A percentile compares a stretch with the other conserved stretches of the same genome.
phyloP scores from a whole-genome alignment of 2,797 vertebrate genomes.

The Poecilia wingei region DNA sequence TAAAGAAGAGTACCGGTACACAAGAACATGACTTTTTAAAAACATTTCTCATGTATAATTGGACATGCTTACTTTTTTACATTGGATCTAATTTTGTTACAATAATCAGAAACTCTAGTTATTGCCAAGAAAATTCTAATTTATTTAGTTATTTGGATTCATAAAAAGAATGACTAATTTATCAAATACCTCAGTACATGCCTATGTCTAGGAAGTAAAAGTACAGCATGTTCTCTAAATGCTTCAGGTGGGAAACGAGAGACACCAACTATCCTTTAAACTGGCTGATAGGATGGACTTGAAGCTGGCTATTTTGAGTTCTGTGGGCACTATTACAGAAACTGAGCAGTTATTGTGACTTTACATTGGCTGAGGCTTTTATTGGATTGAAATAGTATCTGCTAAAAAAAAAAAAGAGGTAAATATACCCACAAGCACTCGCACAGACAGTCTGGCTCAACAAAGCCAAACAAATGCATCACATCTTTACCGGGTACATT shows the following conservation, averaged over 20 bases:
- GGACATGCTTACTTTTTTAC: neutral
- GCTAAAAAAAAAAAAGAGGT: neutral
- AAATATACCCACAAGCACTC: neutral
- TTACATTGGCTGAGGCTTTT: neutral
- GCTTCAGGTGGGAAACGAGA: neutral
- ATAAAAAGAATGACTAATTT: neutral
- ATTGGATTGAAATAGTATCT: neutral
- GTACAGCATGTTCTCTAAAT: neutral
- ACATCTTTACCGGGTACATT: neutral
- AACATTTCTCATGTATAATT: neutral
- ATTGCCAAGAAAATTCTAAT: neutral
- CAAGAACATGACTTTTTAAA: neutral
- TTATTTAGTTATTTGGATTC: neutral
- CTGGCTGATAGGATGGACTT: neutral
- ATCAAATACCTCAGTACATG: neutral
- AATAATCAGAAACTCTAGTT: neutral
- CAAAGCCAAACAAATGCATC: constrained; percentile 1
- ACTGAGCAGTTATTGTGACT: neutral
- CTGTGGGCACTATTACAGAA: neutral
- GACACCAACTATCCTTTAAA: neutral
- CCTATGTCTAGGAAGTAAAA: neutral
- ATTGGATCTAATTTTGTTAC: neutral
- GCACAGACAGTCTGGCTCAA: neutral
- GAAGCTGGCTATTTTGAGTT: neutral
- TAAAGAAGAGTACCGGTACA: neutral